Conservation (phyloP, 2,797 vertebrate species). For the Clarias pachynema region DNA sequence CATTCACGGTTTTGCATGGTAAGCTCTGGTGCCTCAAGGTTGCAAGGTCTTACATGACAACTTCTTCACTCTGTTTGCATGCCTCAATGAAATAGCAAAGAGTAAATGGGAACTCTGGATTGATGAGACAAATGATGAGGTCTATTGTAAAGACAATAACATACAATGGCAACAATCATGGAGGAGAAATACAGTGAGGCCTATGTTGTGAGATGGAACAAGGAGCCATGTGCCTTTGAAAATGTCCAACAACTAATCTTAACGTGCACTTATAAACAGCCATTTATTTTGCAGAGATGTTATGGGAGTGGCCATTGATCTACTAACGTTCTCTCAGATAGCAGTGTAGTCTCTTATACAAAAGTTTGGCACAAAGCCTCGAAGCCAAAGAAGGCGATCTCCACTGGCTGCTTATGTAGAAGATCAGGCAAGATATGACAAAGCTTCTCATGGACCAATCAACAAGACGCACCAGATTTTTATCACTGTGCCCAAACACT, state of each 20-base stretch:
- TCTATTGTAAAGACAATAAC: too few species aligned
- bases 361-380: constrained; percentile 34
- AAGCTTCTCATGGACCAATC: too few species aligned
- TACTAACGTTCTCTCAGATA: constrained; percentile 39
- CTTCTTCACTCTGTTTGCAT: constrained; percentile 2
- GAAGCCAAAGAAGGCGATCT: too few species aligned
- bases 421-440: too few species aligned
- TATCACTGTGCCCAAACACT: too few species aligned
- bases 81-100: constrained; percentile 27
- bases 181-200: too few species aligned
- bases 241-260: constrained; percentile 6
- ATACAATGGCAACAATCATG: too few species aligned
- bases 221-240: too few species aligned
- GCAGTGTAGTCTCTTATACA: constrained; percentile 40
- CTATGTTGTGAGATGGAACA: too few species aligned
- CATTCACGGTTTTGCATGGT: not conserved
- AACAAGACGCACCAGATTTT: too few species aligned
- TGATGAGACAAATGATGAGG: not conserved
- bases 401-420: too few species aligned
- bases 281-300: constrained; percentile 33
- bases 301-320: constrained; percentile 14
- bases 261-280: constrained; percentile 38
- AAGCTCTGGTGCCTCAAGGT: constrained; percentile 38
- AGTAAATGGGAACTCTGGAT: constrained; percentile 36
- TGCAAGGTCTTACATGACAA: constrained; percentile 41